Evolutionary conservation across 2,888 invertebrate species (phyloP), one percentile per base, ranked within the genome.

Genomic region (Ectobius pallidus): DNA sequence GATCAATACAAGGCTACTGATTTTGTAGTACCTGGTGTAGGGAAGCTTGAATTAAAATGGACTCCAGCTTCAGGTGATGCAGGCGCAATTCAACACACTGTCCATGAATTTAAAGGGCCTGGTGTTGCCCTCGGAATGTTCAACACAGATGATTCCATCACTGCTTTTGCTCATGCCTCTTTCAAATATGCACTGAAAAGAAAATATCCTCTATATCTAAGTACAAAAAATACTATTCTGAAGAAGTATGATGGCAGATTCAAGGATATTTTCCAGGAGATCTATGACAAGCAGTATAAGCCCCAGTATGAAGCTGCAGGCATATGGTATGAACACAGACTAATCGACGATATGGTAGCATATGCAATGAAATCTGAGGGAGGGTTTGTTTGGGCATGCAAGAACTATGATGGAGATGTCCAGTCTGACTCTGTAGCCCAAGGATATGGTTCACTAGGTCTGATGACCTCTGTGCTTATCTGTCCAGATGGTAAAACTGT

Each of bases 301-400:
- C 73, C 86, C 0, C 83, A 92, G 78, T 99, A 85, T 82, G 97
- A 98, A 82, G 92, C 91, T 0, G 90, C 90, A 75, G 91, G 91
- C 3, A 92, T 99, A 79, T 98, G 97, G 97, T 99, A 99, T 81
- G 99, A 99, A 83, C 99, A 99, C 83, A 90, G 99, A 75, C 86
- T 99, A 70, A 99, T 99, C 81, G 99, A 99, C 82, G 99, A 99
- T 80, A 99, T 99, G 99, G 98, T 99, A 16, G 99, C 99, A 1
- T 97, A 97, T 81, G 92, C 93, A 39, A 95, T 99, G 94, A 99
- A 99, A 83, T 95, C 96, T 0, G 96, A 97, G 79, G 99, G 99
- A 77, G 99, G 99, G 52, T 99, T 99, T 83, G 97, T 99, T 0
- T 99, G 99, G 99, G 97, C 99, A 9, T 99, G 99, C 84, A 99